Conservation (phyloP, 2,888 invertebrate genomes). For the Theodoxus fluviatilis region DNA sequence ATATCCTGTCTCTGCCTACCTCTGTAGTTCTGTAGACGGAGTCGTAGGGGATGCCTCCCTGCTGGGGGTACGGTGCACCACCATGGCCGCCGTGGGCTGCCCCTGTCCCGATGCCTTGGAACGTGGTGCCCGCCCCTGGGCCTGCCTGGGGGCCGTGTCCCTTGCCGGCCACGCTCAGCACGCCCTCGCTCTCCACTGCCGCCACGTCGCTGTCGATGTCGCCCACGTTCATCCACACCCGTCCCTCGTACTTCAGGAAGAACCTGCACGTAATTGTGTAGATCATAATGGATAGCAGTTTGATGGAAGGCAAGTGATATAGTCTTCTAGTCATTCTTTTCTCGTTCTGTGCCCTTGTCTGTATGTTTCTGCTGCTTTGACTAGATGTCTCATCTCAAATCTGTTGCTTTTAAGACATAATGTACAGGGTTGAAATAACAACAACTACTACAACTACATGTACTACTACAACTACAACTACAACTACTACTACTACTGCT, state of each 20-base stretch:
- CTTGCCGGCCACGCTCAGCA: slow-evolving; percentile 40
- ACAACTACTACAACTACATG: too few species aligned
- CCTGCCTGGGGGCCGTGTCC: slow-evolving; percentile 37
- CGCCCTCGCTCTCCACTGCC: slow-evolving; percentile 44
- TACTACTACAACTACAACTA: too few species aligned
- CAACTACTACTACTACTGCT: too few species aligned
- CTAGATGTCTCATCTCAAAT: too few species aligned
- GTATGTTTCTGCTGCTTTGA: too few species aligned
- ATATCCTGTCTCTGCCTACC: slow-evolving; percentile 49
- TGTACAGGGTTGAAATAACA: too few species aligned
- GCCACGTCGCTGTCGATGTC: slow-evolving; percentile 41
- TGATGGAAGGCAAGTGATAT: too few species aligned
- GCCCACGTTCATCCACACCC: slow-evolving; percentile 43
- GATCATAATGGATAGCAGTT: too few species aligned
- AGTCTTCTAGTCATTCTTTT: too few species aligned
- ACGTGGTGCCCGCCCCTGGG: slow-evolving; percentile 37
- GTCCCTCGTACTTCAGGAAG: slow-evolving; percentile 46
- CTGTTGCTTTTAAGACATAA: too few species aligned
- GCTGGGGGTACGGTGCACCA: slow-evolving; percentile 40
- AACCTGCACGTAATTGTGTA: too few species aligned
- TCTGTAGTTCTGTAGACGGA: slow-evolving; percentile 44
- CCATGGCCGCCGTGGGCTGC: slow-evolving; percentile 54
- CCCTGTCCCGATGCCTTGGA: slow-evolving; percentile 38
- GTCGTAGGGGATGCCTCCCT: slow-evolving; percentile 46
- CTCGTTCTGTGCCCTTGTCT: too few species aligned